A percentile compares a stretch with the other conserved stretches of the same genome.
phyloP scores from a whole-genome alignment of 2,113 vertebrate genomes.

The Scortum barcoo region DNA sequence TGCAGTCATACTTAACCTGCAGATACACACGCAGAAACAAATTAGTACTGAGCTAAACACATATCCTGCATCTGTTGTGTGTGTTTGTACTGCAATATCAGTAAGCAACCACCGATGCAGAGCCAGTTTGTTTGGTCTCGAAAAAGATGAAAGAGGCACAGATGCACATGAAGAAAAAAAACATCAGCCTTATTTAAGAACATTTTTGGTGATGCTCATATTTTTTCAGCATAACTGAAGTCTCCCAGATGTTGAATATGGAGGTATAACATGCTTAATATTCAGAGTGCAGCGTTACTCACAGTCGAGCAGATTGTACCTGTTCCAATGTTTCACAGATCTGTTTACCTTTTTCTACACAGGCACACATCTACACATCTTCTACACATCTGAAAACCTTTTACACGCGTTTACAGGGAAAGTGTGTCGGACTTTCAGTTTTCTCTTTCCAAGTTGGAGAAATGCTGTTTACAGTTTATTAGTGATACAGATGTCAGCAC shows the following conservation, averaged over 20 bases:
- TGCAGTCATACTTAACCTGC: constrained; percentile 91
- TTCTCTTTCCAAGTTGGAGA: neutral
- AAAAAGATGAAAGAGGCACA: neutral
- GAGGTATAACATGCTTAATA: constrained; percentile 11
- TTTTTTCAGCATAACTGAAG: neutral
- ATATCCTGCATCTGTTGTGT: neutral
- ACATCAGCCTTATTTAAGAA: neutral
- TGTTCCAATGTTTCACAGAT: constrained; percentile 18
- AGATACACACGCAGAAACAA: constrained; percentile 16
- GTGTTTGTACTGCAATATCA: neutral
- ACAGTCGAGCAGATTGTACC: constrained; percentile 9
- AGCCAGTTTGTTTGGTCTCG: neutral
- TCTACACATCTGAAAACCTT: too few relatives aligned
- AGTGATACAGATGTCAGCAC: constrained; percentile 3
- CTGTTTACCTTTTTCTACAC: constrained; percentile 27
- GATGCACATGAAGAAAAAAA: neutral
- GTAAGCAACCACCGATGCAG: too few relatives aligned
- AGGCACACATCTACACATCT: too few relatives aligned
- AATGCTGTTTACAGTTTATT: neutral
- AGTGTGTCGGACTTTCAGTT: neutral
- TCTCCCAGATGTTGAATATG: neutral
- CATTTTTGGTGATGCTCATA: neutral
- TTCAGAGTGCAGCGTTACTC: constrained; percentile 3
- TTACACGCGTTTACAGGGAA: neutral
- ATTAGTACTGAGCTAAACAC: neutral